These are phyloP conservation scores for Bacillus rossius DNA, from an alignment of 1,140 invertebrate genomes.

Conservation along the genomic window DNA sequence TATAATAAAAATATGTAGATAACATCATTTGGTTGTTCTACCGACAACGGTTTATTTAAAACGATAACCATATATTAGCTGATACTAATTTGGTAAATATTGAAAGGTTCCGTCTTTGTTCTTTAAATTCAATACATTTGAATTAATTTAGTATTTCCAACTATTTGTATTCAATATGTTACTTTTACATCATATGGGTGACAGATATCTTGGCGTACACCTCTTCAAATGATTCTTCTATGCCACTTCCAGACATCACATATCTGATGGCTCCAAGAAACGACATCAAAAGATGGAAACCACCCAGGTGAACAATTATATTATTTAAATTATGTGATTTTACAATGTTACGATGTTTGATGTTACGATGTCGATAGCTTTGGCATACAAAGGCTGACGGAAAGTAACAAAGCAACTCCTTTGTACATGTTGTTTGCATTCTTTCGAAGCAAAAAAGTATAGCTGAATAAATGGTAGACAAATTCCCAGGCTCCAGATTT, in stretches of 20 bases:
- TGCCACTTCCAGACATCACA: slow-evolving; percentile 39
- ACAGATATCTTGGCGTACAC: slow-evolving; percentile 35
- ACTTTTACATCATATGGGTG: slow-evolving; percentile 24
- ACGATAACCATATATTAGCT: no score
- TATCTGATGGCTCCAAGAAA: slow-evolving; percentile 38
- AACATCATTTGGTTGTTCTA: no score
- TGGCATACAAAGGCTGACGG: slow-evolving; percentile 35
- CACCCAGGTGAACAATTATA: slow-evolving; percentile 24
- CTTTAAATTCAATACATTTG: no score
- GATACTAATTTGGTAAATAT: no score
- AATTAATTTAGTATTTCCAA: neutral
- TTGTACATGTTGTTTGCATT: slow-evolving; percentile 6
- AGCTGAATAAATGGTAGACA: slow-evolving; percentile 5
- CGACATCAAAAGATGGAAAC: slow-evolving; percentile 38
- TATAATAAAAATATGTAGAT: no score
- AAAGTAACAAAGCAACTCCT: slow-evolving; percentile 24
- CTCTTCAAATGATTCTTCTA: slow-evolving; percentile 32
- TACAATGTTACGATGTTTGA: slow-evolving; percentile 32
- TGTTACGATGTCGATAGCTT: slow-evolving; percentile 41
- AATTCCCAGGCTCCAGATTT: slow-evolving; percentile 2
- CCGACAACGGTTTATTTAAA: no score
- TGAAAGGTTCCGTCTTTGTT: no score
- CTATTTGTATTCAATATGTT: neutral
- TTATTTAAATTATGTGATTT: slow-evolving; percentile 9
- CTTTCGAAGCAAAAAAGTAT: no score